Evolutionary conservation across 2,113 vertebrate species (phyloP).

Genomic region (Chlorodrepanis virens): DNA sequence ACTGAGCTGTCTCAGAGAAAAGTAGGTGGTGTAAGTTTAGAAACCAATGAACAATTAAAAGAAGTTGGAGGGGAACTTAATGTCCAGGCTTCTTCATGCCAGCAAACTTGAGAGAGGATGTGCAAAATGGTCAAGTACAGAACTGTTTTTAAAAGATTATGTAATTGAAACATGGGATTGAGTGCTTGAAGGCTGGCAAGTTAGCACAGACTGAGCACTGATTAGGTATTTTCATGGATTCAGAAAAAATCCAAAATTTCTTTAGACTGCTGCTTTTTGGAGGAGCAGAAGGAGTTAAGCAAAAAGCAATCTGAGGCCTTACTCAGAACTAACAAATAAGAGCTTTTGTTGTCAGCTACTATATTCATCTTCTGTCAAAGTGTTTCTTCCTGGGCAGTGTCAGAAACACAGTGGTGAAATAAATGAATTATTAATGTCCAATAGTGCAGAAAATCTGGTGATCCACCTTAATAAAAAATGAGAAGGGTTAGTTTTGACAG

Average conservation of each 20-base stretch:
- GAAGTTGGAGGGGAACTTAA: background rate
- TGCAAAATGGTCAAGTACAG: background rate
- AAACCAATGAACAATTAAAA: background rate
- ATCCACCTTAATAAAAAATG: background rate
- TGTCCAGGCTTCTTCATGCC: background rate
- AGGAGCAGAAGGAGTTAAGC: background rate
- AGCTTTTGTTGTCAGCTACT: background rate
- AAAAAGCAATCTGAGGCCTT: background rate
- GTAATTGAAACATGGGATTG: background rate
- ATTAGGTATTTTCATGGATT: background rate
- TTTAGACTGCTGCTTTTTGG: background rate
- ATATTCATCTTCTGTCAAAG: background rate
- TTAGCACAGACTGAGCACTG: background rate
- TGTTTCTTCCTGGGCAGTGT: background rate
- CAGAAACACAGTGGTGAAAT: background rate
- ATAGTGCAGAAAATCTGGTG: background rate
- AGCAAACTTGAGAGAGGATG: background rate
- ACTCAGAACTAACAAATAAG: background rate
- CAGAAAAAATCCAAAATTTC: background rate
- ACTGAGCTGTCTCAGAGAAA: background rate
- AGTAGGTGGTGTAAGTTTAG: background rate
- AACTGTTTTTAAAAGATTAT: background rate
- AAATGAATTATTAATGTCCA: background rate
- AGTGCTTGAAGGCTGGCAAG: background rate
- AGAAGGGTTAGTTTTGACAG: background rate